Conservation (phyloP, 2,113 vertebrate species). For the Oryzias woworae region DNA sequence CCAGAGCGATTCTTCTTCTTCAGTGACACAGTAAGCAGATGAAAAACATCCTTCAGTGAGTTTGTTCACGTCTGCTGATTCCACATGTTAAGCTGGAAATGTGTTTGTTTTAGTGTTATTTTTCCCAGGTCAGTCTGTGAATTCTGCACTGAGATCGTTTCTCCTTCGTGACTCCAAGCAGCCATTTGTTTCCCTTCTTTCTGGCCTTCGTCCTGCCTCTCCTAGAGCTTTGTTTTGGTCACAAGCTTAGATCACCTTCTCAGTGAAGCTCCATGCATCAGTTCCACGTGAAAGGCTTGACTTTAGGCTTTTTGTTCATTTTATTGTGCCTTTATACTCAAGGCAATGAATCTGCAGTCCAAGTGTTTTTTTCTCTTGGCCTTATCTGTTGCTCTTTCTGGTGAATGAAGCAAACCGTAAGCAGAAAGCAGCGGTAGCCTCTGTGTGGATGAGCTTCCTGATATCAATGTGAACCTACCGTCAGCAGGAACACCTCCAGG, state of each 20-base stretch:
- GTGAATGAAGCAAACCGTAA: conserved; percentile 29
- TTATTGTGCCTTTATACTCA: too few relatives aligned
- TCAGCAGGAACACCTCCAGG: conserved; percentile 54
- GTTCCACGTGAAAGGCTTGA: too few relatives aligned
- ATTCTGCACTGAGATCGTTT: conserved; percentile 51
- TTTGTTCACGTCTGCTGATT: conserved; percentile 69
- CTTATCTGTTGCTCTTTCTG: conserved; percentile 40
- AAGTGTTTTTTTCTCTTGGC: conserved; percentile 6
- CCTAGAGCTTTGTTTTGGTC: conserved; percentile 21
- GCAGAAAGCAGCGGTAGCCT: conserved; percentile 45
- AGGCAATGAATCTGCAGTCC: too few relatives aligned
- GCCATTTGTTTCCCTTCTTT: conserved; percentile 29
- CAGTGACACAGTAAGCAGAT: conserved; percentile 3
- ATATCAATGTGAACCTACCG: conserved; percentile 54
- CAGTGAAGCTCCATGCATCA: too few relatives aligned
- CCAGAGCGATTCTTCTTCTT: too few relatives aligned
- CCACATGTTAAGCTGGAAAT: conserved; percentile 58
- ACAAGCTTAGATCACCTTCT: background rate
- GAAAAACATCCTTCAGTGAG: conserved; percentile 22
- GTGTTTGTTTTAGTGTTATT: conserved; percentile 67
- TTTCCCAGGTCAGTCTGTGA: conserved; percentile 63
- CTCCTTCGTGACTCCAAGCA: conserved; percentile 38
- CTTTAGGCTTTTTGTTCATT: too few relatives aligned
- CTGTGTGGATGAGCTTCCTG: conserved; percentile 51
- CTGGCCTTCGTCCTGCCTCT: conserved; percentile 7